These are phyloP conservation scores for Solenopsis fugax DNA, from an alignment of 1,140 invertebrate genomes.

Conservation along the genomic window DNA sequence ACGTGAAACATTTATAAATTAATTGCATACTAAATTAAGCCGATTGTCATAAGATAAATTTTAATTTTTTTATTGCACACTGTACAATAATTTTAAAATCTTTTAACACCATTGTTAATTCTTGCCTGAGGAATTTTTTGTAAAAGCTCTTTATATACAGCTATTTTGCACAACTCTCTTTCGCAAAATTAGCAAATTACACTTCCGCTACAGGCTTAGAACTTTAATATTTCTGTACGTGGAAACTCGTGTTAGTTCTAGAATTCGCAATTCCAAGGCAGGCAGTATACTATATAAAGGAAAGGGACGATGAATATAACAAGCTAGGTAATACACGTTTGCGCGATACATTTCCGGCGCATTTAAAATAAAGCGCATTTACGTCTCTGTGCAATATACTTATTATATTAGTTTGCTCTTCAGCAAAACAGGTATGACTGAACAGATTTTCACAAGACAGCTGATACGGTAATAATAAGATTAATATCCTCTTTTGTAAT, in stretches of 20 bases:
- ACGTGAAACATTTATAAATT: not conserved
- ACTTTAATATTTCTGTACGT: slow-evolving; percentile 56
- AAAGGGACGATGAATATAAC: slow-evolving; percentile 46
- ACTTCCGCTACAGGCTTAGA: slow-evolving; percentile 13
- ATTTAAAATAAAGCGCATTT: slow-evolving; percentile 41
- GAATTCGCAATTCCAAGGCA: slow-evolving; percentile 49
- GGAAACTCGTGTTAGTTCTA: slow-evolving; percentile 45
- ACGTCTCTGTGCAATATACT: slow-evolving; percentile 3
- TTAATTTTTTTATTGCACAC: not conserved
- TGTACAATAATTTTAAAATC: not conserved
- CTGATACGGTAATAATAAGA: not conserved
- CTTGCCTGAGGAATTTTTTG: not conserved
- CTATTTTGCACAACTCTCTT: not conserved
- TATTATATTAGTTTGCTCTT: not conserved
- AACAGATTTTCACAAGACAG: not conserved
- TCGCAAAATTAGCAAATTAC: slow-evolving; percentile 47
- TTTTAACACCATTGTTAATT: not conserved
- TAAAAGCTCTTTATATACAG: not conserved
- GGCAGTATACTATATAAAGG: not conserved
- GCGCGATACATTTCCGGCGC: slow-evolving; percentile 18
- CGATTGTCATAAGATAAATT: not conserved
- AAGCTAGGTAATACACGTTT: slow-evolving; percentile 30
- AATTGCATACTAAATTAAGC: not conserved
- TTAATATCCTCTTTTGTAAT: not conserved
- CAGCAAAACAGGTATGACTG: not conserved